A percentile compares a stretch with the other conserved stretches of the same genome.
These are phyloP conservation scores for Agelastica alni DNA, from an alignment of 2,888 invertebrate genomes.

Conservation along the genomic window DNA sequence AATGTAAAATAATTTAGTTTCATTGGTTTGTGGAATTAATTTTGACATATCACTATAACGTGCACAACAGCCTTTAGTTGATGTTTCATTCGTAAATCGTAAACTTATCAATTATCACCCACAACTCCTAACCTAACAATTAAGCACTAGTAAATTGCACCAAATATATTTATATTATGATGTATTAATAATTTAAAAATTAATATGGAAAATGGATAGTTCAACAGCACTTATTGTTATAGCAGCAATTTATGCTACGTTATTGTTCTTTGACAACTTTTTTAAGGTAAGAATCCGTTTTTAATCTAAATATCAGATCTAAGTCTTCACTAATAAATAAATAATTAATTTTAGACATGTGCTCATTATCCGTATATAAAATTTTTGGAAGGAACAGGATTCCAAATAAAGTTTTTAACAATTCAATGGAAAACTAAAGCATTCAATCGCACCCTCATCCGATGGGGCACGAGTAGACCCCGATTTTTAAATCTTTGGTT, in stretches of 20 bases:
- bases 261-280: slow-evolving; percentile 81
- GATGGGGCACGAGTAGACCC: slow-evolving; percentile 70
- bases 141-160: too few species aligned
- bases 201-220: slow-evolving; percentile 64
- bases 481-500: slow-evolving; percentile 73
- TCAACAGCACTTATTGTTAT: slow-evolving; percentile 65
- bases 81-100: too few species aligned
- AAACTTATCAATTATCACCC: too few species aligned
- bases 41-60: too few species aligned
- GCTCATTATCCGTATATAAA: slow-evolving; percentile 81
- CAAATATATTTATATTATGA: too few species aligned
- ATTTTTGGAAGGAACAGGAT: slow-evolving; percentile 75
- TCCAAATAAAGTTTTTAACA: slow-evolving; percentile 72
- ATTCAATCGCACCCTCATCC: slow-evolving; percentile 75
- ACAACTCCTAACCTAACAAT: too few species aligned
- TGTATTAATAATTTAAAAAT: too few species aligned
- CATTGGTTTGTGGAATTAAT: too few species aligned
- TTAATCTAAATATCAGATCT: background rate
- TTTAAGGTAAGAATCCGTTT: slow-evolving; percentile 67
- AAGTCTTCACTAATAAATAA: background rate
- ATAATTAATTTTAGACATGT: slow-evolving; percentile 69
- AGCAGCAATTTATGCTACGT: slow-evolving; percentile 65
- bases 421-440: slow-evolving; percentile 79
- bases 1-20: too few species aligned
- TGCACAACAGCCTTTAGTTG: too few species aligned